These are phyloP conservation scores for Corythornis cristatus DNA, from an alignment of 2,113 vertebrate genomes.

Conservation along the genomic window DNA sequence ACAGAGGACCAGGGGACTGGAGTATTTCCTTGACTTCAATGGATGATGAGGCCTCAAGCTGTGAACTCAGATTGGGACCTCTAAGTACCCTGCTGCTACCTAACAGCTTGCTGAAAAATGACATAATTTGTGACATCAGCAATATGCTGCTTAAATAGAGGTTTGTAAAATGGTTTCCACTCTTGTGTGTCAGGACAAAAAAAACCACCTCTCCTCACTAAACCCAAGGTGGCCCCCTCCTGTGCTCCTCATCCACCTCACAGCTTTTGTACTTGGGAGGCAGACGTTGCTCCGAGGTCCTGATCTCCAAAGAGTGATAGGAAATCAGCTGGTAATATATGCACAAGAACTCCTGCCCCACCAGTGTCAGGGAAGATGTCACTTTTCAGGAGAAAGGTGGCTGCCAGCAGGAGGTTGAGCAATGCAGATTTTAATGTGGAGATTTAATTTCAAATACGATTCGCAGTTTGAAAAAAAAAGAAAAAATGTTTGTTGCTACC, in stretches of 20 bases:
- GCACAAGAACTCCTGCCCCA: neutral
- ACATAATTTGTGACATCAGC: constrained; percentile 67
- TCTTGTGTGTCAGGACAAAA: constrained; percentile 9
- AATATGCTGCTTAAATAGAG: constrained; percentile 52
- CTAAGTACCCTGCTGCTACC: constrained; percentile 8
- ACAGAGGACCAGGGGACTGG: constrained; percentile 37
- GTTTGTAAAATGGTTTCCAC: neutral
- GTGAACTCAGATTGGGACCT: constrained; percentile 66
- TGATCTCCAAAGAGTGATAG: neutral
- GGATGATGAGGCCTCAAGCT: constrained; percentile 64
- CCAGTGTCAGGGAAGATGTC: constrained; percentile 32
- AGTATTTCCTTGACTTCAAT: constrained; percentile 60
- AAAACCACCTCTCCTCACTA: neutral
- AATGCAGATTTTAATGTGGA: constrained; percentile 66
- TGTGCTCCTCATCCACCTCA: neutral
- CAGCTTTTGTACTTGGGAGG: neutral
- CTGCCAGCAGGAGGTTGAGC: neutral
- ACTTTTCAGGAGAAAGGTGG: constrained; percentile 25
- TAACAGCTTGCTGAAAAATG: constrained; percentile 62
- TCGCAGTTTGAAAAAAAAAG: constrained; percentile 33
- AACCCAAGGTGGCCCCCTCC: neutral
- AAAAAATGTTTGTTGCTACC: constrained; percentile 33
- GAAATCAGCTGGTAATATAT: neutral
- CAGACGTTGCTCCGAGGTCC: neutral
- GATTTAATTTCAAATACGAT: constrained; percentile 70